These are phyloP conservation scores for Morus bassanus DNA, from an alignment of 2,797 vertebrate genomes.

Conservation along the genomic window DNA sequence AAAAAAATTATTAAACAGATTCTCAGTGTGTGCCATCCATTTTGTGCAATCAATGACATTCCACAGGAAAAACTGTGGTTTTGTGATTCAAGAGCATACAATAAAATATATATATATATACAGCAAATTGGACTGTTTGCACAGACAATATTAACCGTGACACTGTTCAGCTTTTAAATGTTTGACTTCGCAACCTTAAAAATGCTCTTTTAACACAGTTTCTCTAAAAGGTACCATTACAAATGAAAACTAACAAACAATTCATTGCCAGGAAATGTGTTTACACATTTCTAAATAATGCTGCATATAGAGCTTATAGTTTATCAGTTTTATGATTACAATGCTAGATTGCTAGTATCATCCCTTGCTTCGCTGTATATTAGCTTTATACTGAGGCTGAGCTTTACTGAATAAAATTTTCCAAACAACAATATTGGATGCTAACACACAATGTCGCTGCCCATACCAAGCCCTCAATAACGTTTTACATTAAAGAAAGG, in stretches of 20 bases:
- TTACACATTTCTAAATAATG: background rate
- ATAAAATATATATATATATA: background rate
- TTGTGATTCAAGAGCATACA: background rate
- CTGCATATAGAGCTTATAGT: background rate
- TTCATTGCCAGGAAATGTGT: background rate
- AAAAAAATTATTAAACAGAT: background rate
- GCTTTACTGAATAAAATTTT: background rate
- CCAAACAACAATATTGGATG: constrained; percentile 27
- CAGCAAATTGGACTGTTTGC: background rate
- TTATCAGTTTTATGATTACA: background rate
- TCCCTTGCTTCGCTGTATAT: background rate
- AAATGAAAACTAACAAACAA: background rate
- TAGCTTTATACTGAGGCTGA: background rate
- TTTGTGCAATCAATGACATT: background rate
- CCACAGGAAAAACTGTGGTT: background rate
- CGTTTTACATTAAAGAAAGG: background rate
- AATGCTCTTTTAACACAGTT: background rate
- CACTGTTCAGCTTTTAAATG: background rate
- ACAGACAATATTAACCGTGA: background rate
- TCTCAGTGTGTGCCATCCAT: background rate
- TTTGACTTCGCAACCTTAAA: background rate
- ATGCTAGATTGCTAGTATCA: background rate
- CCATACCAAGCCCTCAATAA: background rate
- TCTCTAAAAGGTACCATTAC: background rate
- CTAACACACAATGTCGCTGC: background rate